Evolutionary conservation across 2,888 invertebrate genomes (phyloP).

Genomic region (Tachystola acroxantha): DNA sequence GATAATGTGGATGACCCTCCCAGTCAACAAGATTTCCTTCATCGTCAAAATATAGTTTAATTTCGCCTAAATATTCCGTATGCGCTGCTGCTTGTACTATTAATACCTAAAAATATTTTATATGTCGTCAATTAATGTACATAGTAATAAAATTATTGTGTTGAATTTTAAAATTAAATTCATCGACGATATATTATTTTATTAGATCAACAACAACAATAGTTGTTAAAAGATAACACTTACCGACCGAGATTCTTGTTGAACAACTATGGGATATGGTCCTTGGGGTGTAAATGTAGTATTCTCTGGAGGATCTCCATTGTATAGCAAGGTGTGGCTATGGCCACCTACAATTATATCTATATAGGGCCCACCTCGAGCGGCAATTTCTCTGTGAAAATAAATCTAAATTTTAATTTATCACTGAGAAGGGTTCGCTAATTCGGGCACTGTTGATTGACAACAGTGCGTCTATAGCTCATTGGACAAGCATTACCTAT

Average conservation of each 20-base stretch:
- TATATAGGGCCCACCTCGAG: conserved; percentile 81
- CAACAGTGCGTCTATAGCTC: too few relatives aligned
- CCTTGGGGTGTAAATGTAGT: conserved; percentile 71
- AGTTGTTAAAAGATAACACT: too few relatives aligned
- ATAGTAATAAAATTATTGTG: too few relatives aligned
- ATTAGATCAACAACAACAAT: too few relatives aligned
- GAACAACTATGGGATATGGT: conserved; percentile 84
- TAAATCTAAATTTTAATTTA: background rate
- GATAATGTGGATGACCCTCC: conserved; percentile 85
- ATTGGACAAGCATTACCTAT: too few relatives aligned
- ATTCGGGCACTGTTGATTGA: too few relatives aligned
- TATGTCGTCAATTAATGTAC: too few relatives aligned
- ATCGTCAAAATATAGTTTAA: conserved; percentile 85
- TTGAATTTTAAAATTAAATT: too few relatives aligned
- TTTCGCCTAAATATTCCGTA: conserved; percentile 87
- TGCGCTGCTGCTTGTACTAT: conserved; percentile 86
- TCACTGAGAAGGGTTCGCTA: too few relatives aligned
- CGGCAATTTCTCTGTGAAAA: conserved; percentile 77
- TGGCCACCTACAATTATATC: conserved; percentile 92
- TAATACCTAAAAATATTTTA: conserved; percentile 58
- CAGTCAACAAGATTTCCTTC: conserved; percentile 81
- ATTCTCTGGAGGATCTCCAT: conserved; percentile 66
- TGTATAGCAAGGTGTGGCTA: conserved; percentile 88
- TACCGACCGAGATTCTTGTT: conserved; percentile 56
- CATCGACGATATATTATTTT: too few relatives aligned